A percentile compares a stretch with the other conserved stretches of the same genome.
These are phyloP conservation scores for Sipha maydis DNA, from an alignment of 2,888 invertebrate species.

Conservation along the genomic window DNA sequence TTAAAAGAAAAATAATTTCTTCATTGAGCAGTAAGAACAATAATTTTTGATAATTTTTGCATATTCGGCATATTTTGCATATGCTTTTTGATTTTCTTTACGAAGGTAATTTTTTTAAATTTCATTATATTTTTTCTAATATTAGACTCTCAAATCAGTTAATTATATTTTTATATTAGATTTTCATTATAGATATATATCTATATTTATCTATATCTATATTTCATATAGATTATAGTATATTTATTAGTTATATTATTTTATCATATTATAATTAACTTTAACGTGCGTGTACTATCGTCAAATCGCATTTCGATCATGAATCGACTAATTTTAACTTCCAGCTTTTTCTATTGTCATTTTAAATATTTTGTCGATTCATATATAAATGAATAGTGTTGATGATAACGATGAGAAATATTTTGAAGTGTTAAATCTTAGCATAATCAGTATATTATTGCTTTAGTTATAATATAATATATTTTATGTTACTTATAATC, in stretches of 20 bases:
- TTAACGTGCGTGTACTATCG: background rate
- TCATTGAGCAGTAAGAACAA: background rate
- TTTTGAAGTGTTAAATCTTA: too few species aligned
- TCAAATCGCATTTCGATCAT: background rate
- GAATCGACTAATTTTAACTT: background rate
- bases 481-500: too few species aligned
- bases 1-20: background rate
- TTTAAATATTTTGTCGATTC: background rate
- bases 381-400: background rate
- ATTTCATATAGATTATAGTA: too few species aligned
- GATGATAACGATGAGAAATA: background rate
- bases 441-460: too few species aligned
- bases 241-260: background rate
- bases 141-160: background rate
- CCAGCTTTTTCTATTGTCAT: background rate
- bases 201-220: too few species aligned
- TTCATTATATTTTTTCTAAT: background rate
- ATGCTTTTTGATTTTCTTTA: background rate
- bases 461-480: too few species aligned
- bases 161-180: too few species aligned
- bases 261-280: background rate
- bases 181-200: too few species aligned
- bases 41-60: background rate
- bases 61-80: background rate
- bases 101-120: background rate